phyloP scores from a whole-genome alignment of 2,797 vertebrate genomes.

The Clarias pachynema region DNA sequence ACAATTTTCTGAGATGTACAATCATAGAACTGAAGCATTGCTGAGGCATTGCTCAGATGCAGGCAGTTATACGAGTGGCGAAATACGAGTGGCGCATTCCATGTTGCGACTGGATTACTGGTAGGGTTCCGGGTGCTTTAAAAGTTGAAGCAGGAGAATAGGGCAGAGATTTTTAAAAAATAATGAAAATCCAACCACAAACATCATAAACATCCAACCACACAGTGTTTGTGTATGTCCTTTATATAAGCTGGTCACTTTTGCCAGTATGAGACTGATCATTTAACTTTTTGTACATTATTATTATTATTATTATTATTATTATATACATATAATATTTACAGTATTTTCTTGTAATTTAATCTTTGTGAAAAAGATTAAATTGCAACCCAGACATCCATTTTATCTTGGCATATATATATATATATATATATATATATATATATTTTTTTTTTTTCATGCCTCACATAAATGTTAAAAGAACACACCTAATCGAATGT shows the following conservation, averaged over 20 bases:
- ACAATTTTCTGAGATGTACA: neutral
- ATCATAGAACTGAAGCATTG: neutral
- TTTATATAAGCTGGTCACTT: neutral
- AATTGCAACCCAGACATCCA: neutral
- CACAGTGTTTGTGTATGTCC: neutral
- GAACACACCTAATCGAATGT: constrained; percentile 30
- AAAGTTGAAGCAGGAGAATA: neutral
- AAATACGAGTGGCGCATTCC: neutral
- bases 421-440: neutral
- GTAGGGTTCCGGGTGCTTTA: neutral
- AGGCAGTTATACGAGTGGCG: neutral
- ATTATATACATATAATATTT: no score
- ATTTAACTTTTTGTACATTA: neutral
- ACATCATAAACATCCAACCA: constrained; percentile 1
- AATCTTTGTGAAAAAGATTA: neutral
- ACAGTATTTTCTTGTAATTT: neutral
- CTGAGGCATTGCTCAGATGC: neutral
- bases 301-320: neutral
- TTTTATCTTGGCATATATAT: neutral
- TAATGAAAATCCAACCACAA: neutral
- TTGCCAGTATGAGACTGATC: neutral
- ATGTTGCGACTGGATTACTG: neutral
- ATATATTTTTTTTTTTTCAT: constrained; percentile 33
- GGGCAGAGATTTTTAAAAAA: no score
- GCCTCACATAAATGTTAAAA: constrained; percentile 28